Percentiles rank a stretch among this genome's conserved stretches.
Conservation (phyloP, 37 sponge, comb jelly and placozoan species). For the Petrosia ficiformis region DNA sequence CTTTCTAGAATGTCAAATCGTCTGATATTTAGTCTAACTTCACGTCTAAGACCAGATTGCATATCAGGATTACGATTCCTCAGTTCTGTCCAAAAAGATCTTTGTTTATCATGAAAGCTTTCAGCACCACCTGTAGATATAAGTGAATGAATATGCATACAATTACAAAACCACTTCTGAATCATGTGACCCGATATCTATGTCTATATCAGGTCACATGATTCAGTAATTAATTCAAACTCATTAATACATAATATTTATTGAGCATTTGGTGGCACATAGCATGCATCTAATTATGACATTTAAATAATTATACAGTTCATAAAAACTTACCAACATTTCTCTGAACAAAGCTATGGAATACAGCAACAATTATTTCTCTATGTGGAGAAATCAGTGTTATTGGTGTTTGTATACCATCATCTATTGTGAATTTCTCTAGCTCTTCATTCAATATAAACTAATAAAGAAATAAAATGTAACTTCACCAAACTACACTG, state of each 20-base stretch:
- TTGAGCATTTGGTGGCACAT: too few relatives aligned
- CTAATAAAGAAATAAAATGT: not conserved
- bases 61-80: not conserved
- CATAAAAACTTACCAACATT: constrained; percentile 49
- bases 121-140: constrained; percentile 43
- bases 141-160: not conserved
- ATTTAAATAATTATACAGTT: too few relatives aligned
- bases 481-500: too few relatives aligned
- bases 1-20: constrained; percentile 26
- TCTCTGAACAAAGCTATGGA: constrained; percentile 21
- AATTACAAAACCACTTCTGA: not conserved
- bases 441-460: not conserved
- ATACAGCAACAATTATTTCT: constrained; percentile 37
- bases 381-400: constrained; percentile 21
- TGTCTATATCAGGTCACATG: too few relatives aligned
- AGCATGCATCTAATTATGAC: too few relatives aligned
- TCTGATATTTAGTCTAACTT: constrained; percentile 7
- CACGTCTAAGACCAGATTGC: not conserved
- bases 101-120: constrained; percentile 45
- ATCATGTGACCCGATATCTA: not conserved
- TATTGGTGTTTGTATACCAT: constrained; percentile 30
- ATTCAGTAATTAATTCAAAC: too few relatives aligned
- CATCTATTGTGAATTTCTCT: constrained; percentile 32
- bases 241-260: too few relatives aligned
- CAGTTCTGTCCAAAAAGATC: constrained; percentile 31